A percentile compares a stretch with the other conserved stretches of the same genome.
These are phyloP conservation scores for Talpa occidentalis DNA, from an alignment of 2,113 vertebrate species.

Conservation along the genomic window DNA sequence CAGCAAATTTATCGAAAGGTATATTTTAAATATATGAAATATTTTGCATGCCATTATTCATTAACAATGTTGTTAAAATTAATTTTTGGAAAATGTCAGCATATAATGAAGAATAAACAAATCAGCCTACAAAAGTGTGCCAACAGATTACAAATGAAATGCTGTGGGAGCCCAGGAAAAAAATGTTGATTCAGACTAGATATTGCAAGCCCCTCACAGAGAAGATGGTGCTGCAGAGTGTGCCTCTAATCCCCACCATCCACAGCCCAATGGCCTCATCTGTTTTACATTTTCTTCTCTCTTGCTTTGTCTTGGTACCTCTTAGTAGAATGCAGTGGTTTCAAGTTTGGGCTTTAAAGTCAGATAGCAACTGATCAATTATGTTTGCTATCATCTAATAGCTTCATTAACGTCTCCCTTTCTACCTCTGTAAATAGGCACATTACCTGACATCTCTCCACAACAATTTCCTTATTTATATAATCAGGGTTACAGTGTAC, in stretches of 20 bases:
- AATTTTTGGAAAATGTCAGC: not conserved
- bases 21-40: not conserved
- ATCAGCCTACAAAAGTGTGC: not conserved
- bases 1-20: not conserved
- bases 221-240: not conserved
- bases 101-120: not conserved
- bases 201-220: not conserved
- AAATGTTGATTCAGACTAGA: not conserved
- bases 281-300: not conserved
- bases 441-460: not conserved
- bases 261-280: not conserved
- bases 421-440: not conserved
- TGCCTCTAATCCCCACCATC: not conserved
- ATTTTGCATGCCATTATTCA: not conserved
- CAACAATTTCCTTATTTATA: not conserved
- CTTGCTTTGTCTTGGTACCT: not conserved
- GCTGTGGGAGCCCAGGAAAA: not conserved
- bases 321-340: not conserved
- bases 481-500: not conserved
- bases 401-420: not conserved
- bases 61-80: not conserved
- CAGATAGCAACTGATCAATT: not conserved
- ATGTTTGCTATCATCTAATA: not conserved
- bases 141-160: not conserved
- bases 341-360: not conserved